phyloP scores from a whole-genome alignment of 1,140 invertebrate genomes.

The Phthorimaea operculella region DNA sequence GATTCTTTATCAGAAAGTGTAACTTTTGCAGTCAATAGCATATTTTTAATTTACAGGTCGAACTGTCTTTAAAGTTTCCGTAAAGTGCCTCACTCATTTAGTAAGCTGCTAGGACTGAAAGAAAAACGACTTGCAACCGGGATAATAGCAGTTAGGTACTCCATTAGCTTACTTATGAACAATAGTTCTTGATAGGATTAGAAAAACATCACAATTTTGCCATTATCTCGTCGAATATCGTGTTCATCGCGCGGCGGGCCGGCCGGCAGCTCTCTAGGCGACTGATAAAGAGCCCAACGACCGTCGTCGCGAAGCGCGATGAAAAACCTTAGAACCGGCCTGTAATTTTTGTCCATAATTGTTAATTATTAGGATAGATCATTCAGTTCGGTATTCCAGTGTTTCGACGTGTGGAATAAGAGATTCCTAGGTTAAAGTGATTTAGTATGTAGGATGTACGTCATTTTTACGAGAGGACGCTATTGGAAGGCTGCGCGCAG shows the following conservation, averaged over 20 bases:
- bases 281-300: slow-evolving; percentile 60
- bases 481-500: slow-evolving; percentile 24
- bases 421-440: slow-evolving; percentile 63
- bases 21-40: slow-evolving; percentile 28
- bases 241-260: slow-evolving; percentile 38
- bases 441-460: slow-evolving; percentile 59
- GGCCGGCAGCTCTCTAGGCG: slow-evolving; percentile 37
- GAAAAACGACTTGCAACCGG: slow-evolving; percentile 4
- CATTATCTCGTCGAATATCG: slow-evolving; percentile 34
- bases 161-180: slow-evolving; percentile 10
- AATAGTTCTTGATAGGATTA: slow-evolving; percentile 15
- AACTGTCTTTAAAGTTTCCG: slow-evolving; percentile 8
- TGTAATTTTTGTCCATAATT: slow-evolving; percentile 60
- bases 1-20: slow-evolving; percentile 33
- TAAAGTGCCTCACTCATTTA: slow-evolving; percentile 19
- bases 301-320: slow-evolving; percentile 40
- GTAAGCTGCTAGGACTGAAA: slow-evolving; percentile 16
- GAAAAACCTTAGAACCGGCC: slow-evolving; percentile 45
- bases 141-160: background rate
- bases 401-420: slow-evolving; percentile 53
- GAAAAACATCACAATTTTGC: slow-evolving; percentile 66
- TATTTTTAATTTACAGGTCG: background rate
- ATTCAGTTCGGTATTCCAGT: slow-evolving; percentile 54
- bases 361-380: slow-evolving; percentile 53
- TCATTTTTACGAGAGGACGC: slow-evolving; percentile 52